Evolutionary conservation across 2,888 invertebrate genomes (phyloP).

Genomic region (Drosophila subquinaria): DNA sequence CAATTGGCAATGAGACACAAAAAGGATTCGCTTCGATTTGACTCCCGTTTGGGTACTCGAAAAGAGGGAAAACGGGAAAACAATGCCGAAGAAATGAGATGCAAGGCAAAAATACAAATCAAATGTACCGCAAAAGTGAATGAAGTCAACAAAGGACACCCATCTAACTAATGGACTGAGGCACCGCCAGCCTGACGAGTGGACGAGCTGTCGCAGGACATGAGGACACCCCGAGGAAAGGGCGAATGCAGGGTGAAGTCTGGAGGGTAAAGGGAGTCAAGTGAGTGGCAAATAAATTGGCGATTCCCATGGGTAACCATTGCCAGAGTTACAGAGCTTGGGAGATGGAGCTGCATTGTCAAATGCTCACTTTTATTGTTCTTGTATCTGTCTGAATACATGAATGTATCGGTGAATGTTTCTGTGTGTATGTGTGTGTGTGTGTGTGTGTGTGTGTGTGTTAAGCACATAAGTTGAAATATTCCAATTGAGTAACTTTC

Average conservation of each 20-base stretch:
- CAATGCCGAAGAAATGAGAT: constrained; percentile 43
- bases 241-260: neutral
- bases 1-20: constrained; percentile 61
- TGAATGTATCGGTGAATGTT: constrained; percentile 16
- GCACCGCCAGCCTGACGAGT: constrained; percentile 19
- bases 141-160: constrained; percentile 74
- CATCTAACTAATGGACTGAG: constrained; percentile 68
- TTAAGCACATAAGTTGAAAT: constrained; percentile 82
- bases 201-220: constrained; percentile 40
- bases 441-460: constrained; percentile 28
- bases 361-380: constrained; percentile 74
- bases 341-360: constrained; percentile 57
- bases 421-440: constrained; percentile 11
- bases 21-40: constrained; percentile 52
- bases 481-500: constrained; percentile 82
- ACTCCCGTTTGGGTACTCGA: constrained; percentile 35
- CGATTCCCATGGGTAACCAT: constrained; percentile 70
- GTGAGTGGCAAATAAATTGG: constrained; percentile 77
- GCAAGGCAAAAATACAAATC: constrained; percentile 70
- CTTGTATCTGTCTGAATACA: constrained; percentile 16
- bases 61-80: constrained; percentile 47
- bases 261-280: neutral
- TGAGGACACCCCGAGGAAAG: constrained; percentile 12
- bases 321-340: constrained; percentile 8
- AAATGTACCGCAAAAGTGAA: constrained; percentile 81